Percentiles rank a stretch among this genome's conserved stretches.
phyloP scores from a whole-genome alignment of 2,888 invertebrate species.

The Tanytarsus gracilentus region DNA sequence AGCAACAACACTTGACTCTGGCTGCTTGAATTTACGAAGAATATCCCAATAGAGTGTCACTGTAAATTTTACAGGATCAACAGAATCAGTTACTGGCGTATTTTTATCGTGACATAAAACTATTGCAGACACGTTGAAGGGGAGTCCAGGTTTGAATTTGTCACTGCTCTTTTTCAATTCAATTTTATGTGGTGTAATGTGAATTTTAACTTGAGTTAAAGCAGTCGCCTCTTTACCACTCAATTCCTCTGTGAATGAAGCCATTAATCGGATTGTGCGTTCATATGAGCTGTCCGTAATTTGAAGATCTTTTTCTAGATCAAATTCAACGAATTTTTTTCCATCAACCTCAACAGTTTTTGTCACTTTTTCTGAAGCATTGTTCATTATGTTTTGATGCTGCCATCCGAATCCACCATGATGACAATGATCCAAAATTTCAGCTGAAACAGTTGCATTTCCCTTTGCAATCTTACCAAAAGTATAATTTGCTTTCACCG shows the following conservation, averaged over 20 bases:
- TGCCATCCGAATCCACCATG: slow-evolving; percentile 61
- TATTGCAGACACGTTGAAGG: slow-evolving; percentile 69
- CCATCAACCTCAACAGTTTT: slow-evolving; percentile 62
- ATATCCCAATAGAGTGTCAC: background rate
- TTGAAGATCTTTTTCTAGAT: slow-evolving; percentile 63
- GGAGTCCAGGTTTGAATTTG: slow-evolving; percentile 80
- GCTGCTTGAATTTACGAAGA: too few relatives aligned
- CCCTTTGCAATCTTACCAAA: slow-evolving; percentile 82
- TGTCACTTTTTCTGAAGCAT: slow-evolving; percentile 66
- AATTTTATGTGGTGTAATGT: slow-evolving; percentile 66
- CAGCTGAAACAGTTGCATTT: slow-evolving; percentile 73
- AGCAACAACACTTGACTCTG: too few relatives aligned
- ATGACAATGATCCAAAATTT: slow-evolving; percentile 73
- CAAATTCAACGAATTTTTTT: slow-evolving; percentile 60
- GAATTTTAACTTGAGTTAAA: slow-evolving; percentile 61
- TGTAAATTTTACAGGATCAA: slow-evolving; percentile 48
- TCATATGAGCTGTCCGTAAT: slow-evolving; percentile 70
- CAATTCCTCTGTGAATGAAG: slow-evolving; percentile 80
- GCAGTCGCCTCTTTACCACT: slow-evolving; percentile 80
- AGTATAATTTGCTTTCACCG: slow-evolving; percentile 73
- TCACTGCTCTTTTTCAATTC: slow-evolving; percentile 71
- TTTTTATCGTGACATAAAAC: slow-evolving; percentile 58
- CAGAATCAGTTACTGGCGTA: slow-evolving; percentile 51
- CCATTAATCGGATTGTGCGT: slow-evolving; percentile 64
- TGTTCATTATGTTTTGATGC: too few relatives aligned